phyloP scores from a whole-genome alignment of 2,888 invertebrate genomes.

The Deroplatys truncata region DNA sequence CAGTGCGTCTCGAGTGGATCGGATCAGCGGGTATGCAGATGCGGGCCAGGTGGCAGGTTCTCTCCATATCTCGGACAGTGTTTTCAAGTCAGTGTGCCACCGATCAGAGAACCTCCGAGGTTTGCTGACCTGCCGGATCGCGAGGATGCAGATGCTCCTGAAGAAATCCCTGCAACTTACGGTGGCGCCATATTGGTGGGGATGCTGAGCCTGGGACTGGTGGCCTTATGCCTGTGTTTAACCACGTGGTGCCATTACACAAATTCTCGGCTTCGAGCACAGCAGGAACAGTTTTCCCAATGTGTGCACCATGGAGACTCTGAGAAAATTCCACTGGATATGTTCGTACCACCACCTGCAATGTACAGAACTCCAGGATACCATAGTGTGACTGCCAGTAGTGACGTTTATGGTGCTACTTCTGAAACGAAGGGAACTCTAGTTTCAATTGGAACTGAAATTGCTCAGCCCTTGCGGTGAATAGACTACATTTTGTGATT shows the following conservation, averaged over 20 bases:
- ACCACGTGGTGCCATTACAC: constrained; percentile 22
- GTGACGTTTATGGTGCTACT: background rate
- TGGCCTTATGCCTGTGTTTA: constrained; percentile 10
- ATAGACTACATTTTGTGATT: background rate
- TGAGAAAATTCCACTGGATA: constrained; percentile 21
- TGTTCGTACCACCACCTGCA: constrained; percentile 18
- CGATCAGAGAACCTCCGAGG: constrained; percentile 4
- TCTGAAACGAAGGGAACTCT: background rate
- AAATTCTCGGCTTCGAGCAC: background rate
- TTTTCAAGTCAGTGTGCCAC: background rate
- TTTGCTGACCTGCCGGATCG: constrained; percentile 21
- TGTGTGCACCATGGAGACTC: background rate
- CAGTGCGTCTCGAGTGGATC: background rate
- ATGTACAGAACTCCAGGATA: constrained; percentile 22
- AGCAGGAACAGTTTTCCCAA: background rate
- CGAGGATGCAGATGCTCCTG: constrained; percentile 11
- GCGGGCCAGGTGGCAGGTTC: constrained; percentile 12
- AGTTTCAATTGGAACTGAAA: background rate
- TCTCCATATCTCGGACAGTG: constrained; percentile 1
- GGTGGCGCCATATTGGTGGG: constrained; percentile 21
- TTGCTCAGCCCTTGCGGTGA: background rate
- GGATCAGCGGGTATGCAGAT: background rate
- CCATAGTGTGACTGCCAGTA: background rate
- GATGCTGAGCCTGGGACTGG: constrained; percentile 14
- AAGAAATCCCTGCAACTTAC: constrained; percentile 23